Base-by-base conservation (phyloP, 2,888 invertebrate genomes). In the Thumatha senex region DNA sequence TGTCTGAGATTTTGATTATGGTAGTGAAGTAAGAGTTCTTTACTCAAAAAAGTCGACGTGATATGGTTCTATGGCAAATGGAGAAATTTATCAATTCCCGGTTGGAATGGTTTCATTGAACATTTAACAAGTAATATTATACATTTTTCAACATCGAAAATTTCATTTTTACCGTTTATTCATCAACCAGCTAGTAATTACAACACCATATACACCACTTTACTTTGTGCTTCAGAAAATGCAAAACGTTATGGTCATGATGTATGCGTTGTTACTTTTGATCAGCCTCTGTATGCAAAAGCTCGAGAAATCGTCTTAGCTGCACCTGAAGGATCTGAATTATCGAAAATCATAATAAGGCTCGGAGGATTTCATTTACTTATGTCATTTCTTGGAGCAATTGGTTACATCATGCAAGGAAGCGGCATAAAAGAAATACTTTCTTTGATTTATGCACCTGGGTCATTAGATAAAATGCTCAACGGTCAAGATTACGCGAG, bases 321-420 rank as follows among this genome's bases (percentile, higher is more conserved):
- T n/a, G n/a, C n/a, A n/a, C n/a, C n/a, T n/a, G n/a, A n/a, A n/a
- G n/a, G n/a, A n/a, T n/a, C n/a, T n/a, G n/a, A n/a, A n/a, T n/a
- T n/a, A n/a, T n/a, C n/a, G n/a, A n/a, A n/a, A n/a, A n/a, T n/a
- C n/a, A n/a, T n/a, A n/a, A n/a, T n/a, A n/a, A 57, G 66, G 47
- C 59, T 75, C 4, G 74, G 74, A 39, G 71, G 72, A 40, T 75
- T 75, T 61, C 73, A 75, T 58, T 39, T 68, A n/a, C n/a, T n/a
- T n/a, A n/a, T n/a, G n/a, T 70, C 66, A 5, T 77, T 68, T 56
- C 42, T 78, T 31, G 72, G 71, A 12, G 42, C 53, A 7, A 67
- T 75, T 7, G 74, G 71, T 8, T 31, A 55, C 40, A 57, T 76
- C 12, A 78, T 76, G 76, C 47, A 58, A 12, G 75, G 71, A 24